Base-by-base conservation (phyloP, 2,888 invertebrate species). In the Stenolophus ochropezus region DNA sequence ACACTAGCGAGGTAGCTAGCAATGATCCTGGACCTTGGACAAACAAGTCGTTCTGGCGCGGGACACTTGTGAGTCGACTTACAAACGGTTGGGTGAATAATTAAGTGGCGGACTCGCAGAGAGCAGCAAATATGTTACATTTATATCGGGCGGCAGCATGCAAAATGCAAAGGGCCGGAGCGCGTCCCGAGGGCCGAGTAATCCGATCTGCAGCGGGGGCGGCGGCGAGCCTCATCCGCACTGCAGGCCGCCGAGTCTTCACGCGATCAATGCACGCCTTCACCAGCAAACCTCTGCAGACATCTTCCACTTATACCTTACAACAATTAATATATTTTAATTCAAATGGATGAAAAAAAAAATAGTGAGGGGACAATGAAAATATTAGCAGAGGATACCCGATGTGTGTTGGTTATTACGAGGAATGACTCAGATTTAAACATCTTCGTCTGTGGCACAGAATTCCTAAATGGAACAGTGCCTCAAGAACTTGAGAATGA, bases 41-140 rank as follows among this genome's bases (percentile, higher is more conserved):
- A 3, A 51, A 14, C 21, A 23, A 4, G 58, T 23, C 14, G 58
- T 18, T 18, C 4, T 20, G 11, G 6, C 8, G 4, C 4, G 18
- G 18, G 61, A 61, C 61, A 61, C 23, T 25, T 25, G 23, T 23
- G 61, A 61, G 61, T 5, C 61, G 61, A 61, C 61, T 61, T 61
- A 61, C 61, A 61, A 56, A 61, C 69, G 69, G 18, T 18, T 33
- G 6, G 47, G 42, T 80, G 23, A 80, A 80, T 80, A 80, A 80
- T 80, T 71, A 71, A 80, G 23, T 47, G 20, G 53, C 25, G 51
- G 14, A 4, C 11, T 5, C 23, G 61, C 25, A 69, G 69, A 18
- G 69, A 69, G 69, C 69, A 69, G 71, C 79, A 80, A 80, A 80
- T 80, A 80, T 69, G 56, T 65, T 47, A 79, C 79, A 79, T 80